Base-by-base conservation (phyloP, 2,113 vertebrate species). In the Macquaria australasica region DNA sequence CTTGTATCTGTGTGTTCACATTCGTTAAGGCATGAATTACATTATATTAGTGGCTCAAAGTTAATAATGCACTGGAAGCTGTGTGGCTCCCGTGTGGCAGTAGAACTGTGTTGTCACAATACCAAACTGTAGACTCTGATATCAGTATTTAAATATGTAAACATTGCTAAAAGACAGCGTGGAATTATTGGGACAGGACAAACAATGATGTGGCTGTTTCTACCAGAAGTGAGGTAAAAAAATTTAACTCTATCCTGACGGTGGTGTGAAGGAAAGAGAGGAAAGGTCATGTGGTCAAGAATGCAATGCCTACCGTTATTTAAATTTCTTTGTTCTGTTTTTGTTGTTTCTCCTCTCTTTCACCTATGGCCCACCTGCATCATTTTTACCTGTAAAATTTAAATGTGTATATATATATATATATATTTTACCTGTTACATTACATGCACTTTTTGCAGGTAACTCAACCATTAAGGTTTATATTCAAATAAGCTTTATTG, bases 11-110 rank as follows among this genome's bases (percentile, higher is more conserved):
- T 41, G 45, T 37, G 58, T 53, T 10, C 48, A 51, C 71, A 0
- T 21, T 39, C 45, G 60, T 70, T 21, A 34, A 73, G 50, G 56
- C 25, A 8, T 43, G 41, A 75, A 64, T 84, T 73, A 73, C 75
- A 64, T 89, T 70, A 67, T n/a, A 37, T 28, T 39, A 72, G 79
- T 8, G 55, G 75, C 67, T 77, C 28, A 37, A 3, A 78, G 53
- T 70, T 45, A 10, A 15, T 14, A 56, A n/a, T 5, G 63, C 16
- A 3, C 41, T 8, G 51, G 66, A 76, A n/a, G 53, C 58, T 51
- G 56, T 14, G 34, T 20, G 48, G 51, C 56, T 62, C 16, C 0
- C n/a, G 70, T 16, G 55, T 37, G 60, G 72, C 67, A 37, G 55
- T 0, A 5, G 34, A 7, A 3, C 50, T 23, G 51, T 69, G 3